Evolutionary conservation across 2,113 vertebrate genomes (phyloP).

Genomic region (Actenoides hombroni): DNA sequence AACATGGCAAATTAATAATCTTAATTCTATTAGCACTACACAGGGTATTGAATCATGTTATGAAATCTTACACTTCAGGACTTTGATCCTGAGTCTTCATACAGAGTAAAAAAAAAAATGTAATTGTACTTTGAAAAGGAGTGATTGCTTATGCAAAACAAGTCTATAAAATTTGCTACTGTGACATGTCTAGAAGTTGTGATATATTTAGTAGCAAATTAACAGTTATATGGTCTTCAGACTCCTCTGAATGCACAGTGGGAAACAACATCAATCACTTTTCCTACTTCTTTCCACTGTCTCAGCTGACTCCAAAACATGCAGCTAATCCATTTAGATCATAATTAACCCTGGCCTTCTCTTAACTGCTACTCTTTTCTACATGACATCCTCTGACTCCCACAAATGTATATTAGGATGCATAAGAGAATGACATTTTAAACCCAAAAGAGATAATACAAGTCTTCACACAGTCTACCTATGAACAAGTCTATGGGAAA

Average conservation of each 20-base stretch:
- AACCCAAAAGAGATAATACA: not conserved
- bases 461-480: not conserved
- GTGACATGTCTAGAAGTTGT: not conserved
- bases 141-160: slow-evolving; percentile 27
- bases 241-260: not conserved
- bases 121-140: not conserved
- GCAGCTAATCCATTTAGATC: not conserved
- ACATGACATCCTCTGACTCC: not conserved
- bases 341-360: not conserved
- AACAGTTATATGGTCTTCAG: not conserved
- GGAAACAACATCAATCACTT: slow-evolving; percentile 23
- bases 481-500: not conserved
- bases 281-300: not conserved
- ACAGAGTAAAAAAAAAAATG: not conserved
- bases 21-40: not conserved
- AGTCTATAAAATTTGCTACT: slow-evolving; percentile 15
- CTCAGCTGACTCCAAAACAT: not conserved
- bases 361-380: not conserved
- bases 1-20: not conserved
- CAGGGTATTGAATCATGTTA: not conserved
- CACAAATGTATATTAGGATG: not conserved
- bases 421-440: not conserved
- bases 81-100: not conserved
- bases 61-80: not conserved
- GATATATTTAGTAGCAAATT: slow-evolving; percentile 36